Base-by-base conservation (phyloP, 2,797 vertebrate species). In the Phrynocephalus vlangalii region DNA sequence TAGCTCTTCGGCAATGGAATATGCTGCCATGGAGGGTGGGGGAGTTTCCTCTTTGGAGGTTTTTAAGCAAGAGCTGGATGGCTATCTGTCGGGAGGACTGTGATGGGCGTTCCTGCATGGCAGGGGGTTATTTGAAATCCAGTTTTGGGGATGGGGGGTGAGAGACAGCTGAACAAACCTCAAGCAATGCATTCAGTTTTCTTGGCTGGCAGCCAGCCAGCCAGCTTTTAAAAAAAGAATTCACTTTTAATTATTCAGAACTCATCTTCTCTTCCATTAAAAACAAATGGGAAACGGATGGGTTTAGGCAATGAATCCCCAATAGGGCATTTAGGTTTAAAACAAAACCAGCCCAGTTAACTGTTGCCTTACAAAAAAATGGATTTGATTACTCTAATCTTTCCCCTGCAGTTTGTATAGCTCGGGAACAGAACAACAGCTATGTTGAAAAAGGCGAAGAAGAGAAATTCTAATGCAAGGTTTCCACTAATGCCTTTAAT, bases 331-430 rank as follows among this genome's bases (percentile, higher is more conserved):
- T 94, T 80, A 90, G 52, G 87, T 91, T 92, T 92, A 92, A 91
- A 94, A 91, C 73, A 90, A 87, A 95, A 93, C 86, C 87, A 92
- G 90, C 92, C 93, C 92, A 92, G 89, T 92, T 92, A 92, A 95
- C 91, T 87, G 86, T 44, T 15, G 92, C 80, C 90, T 72, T 66
- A 76, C 89, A 86, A 82, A 56, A 44, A 94, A 94, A 92, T 63
- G 81, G 88, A 89, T 93, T 90, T 93, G 92, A 93, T 91, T 73
- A 67, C 80, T 88, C 89, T 91, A 44, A 88, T 90, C 86, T 90
- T 91, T 83, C 83, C 87, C 0, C 83, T 86, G 81, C 9, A 0
- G n/a, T 87, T 60, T 8, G 15, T 52, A 87, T 85, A 87, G 88
- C 79, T 18, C 84, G 86, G 1, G 6, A 66, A 50, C 91, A 87